These are phyloP conservation scores for Australoheros facetus DNA, from an alignment of 2,797 vertebrate species.

Conservation along the genomic window DNA sequence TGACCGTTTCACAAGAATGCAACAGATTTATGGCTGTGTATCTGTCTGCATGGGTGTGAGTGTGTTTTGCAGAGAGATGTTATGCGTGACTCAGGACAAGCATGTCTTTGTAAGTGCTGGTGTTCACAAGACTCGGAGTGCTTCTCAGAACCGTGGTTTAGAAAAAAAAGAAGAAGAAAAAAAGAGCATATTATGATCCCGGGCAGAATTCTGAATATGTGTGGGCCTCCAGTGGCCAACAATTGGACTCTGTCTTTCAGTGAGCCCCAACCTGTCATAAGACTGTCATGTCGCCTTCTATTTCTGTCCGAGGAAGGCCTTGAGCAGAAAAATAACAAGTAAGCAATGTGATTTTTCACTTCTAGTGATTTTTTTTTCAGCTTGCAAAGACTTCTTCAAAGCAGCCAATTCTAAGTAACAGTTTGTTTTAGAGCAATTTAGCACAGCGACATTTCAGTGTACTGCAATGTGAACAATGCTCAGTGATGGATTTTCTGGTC, in stretches of 20 bases:
- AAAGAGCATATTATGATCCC: constrained; percentile 59
- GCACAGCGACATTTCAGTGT: not conserved
- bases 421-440: not conserved
- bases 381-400: not conserved
- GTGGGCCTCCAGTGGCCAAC: constrained; percentile 61
- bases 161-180: constrained; percentile 49
- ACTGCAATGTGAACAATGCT: not conserved
- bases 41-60: constrained; percentile 52
- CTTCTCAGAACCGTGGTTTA: constrained; percentile 52
- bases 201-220: constrained; percentile 71
- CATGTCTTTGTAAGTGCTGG: constrained; percentile 61
- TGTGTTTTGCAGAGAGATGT: constrained; percentile 54
- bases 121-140: constrained; percentile 42
- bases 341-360: not conserved
- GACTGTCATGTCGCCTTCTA: constrained; percentile 54
- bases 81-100: constrained; percentile 60
- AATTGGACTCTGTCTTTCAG: constrained; percentile 71
- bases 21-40: constrained; percentile 55
- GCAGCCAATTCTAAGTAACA: not conserved
- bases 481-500: not conserved
- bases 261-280: constrained; percentile 53
- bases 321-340: constrained; percentile 25
- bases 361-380: not conserved
- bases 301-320: constrained; percentile 31
- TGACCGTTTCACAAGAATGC: constrained; percentile 55